Evolutionary conservation across 2,888 invertebrate genomes (phyloP).

Genomic region (Copidosoma aretas): DNA sequence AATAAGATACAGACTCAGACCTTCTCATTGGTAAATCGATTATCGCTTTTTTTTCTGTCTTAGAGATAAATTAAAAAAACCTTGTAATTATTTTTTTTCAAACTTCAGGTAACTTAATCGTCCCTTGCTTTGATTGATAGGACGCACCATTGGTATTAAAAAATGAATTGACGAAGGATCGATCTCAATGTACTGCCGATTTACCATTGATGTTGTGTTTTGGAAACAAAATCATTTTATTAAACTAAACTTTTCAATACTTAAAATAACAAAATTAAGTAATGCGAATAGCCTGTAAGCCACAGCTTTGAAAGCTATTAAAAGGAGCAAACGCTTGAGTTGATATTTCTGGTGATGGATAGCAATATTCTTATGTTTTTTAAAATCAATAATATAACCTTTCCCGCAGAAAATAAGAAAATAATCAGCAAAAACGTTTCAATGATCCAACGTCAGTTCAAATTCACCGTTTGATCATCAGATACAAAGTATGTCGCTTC

Average conservation of each 20-base stretch:
- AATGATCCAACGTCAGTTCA: constrained; percentile 17
- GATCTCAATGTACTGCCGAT: constrained; percentile 15
- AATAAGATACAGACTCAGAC: constrained; percentile 28
- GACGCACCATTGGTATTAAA: constrained; percentile 36
- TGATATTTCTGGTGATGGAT: too few relatives aligned
- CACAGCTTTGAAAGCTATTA: too few relatives aligned
- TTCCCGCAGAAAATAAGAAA: too few relatives aligned
- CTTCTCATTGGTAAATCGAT: constrained; percentile 33
- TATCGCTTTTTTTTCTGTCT: constrained; percentile 18
- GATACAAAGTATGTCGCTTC: constrained; percentile 28
- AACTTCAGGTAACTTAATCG: constrained; percentile 38
- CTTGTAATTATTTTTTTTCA: constrained; percentile 18
- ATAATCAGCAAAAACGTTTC: constrained; percentile 11
- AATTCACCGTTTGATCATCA: constrained; percentile 19
- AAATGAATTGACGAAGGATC: constrained; percentile 19
- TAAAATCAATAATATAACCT: too few relatives aligned
- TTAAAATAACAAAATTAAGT: too few relatives aligned
- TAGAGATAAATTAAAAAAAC: constrained; percentile 27
- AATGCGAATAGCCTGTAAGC: too few relatives aligned
- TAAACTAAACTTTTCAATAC: too few relatives aligned
- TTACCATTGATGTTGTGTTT: constrained; percentile 10
- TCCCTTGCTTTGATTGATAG: constrained; percentile 14
- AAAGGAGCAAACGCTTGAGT: too few relatives aligned
- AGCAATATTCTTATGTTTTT: too few relatives aligned
- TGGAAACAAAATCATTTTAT: too few relatives aligned